Percentiles rank a stretch among this genome's conserved stretches.
Evolutionary conservation across 1,140 invertebrate species (phyloP).

Genomic region (Oedothorax gibbosus): DNA sequence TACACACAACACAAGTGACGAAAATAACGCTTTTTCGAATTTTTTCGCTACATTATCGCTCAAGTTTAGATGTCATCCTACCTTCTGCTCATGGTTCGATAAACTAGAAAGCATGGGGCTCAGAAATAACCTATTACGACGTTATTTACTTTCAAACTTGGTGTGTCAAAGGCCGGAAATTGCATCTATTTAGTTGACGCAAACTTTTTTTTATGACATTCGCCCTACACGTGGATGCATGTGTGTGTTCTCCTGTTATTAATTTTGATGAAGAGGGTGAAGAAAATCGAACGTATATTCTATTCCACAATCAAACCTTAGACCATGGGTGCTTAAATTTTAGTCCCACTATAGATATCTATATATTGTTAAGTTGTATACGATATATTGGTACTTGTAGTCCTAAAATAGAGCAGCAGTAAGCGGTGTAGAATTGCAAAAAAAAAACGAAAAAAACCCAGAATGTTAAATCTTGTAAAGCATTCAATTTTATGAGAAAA

Average conservation of each 20-base stretch:
- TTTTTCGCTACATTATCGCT: constrained; percentile 29
- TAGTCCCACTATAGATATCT: too few species aligned
- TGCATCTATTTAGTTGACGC: constrained; percentile 22
- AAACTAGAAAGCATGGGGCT: neutral
- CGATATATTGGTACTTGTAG: too few species aligned
- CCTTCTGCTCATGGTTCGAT: neutral
- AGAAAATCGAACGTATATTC: too few species aligned
- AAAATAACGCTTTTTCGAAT: constrained; percentile 15
- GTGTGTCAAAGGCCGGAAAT: constrained; percentile 40
- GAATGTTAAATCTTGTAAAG: too few species aligned
- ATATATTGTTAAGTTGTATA: too few species aligned
- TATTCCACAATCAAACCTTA: too few species aligned
- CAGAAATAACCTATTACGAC: constrained; percentile 16
- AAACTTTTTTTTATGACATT: neutral
- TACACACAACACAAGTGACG: neutral
- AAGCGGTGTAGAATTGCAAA: too few species aligned
- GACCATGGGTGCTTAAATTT: too few species aligned
- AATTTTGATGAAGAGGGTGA: neutral
- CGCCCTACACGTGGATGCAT: neutral
- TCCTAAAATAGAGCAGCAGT: too few species aligned
- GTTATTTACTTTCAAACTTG: constrained; percentile 39
- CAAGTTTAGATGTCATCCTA: constrained; percentile 12
- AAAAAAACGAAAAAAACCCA: too few species aligned
- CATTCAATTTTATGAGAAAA: too few species aligned
- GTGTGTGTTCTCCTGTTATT: neutral